Percentiles rank a stretch among this genome's conserved stretches.
Conservation (phyloP, 2,797 vertebrate species). For the Ciconia nigra region DNA sequence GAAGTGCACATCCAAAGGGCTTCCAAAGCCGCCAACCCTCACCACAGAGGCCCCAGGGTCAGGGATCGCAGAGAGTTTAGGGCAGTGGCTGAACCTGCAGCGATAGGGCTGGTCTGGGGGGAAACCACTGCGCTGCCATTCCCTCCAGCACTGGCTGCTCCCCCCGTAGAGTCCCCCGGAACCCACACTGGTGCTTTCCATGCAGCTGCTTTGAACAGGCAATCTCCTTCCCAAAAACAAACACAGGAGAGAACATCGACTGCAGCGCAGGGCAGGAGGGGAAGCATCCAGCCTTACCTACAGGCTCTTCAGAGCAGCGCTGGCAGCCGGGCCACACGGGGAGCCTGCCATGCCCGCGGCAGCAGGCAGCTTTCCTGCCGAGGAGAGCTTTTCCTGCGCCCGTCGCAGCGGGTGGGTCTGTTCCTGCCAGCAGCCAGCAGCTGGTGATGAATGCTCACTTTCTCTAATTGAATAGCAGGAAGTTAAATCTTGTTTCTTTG, state of each 20-base stretch:
- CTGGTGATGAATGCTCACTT: slow-evolving; percentile 49
- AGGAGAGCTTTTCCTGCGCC: not conserved
- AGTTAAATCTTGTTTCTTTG: slow-evolving; percentile 23
- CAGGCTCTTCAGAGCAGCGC: fast-evolving
- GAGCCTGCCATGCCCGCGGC: not conserved
- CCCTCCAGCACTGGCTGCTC: not conserved
- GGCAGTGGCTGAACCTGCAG: not conserved
- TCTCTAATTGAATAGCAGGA: slow-evolving; percentile 58
- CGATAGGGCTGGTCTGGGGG: fast-evolving
- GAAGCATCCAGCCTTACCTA: not conserved
- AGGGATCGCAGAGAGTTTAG: not conserved
- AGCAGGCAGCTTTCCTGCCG: not conserved
- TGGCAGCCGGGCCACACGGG: fast-evolving
- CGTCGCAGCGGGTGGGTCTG: not conserved
- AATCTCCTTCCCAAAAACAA: not conserved
- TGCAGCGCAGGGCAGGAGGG: not conserved
- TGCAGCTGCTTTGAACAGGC: not conserved
- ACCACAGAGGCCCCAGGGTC: not conserved
- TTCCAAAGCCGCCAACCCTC: not conserved
- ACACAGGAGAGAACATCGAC: fast-evolving
- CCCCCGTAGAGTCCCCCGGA: fast-evolving
- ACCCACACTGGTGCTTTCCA: not conserved
- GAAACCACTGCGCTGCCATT: fast-evolving
- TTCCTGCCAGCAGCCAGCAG: slow-evolving; percentile 36
- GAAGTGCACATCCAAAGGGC: not conserved